phyloP scores from a whole-genome alignment of 1,140 invertebrate genomes.

The Physella acuta region DNA sequence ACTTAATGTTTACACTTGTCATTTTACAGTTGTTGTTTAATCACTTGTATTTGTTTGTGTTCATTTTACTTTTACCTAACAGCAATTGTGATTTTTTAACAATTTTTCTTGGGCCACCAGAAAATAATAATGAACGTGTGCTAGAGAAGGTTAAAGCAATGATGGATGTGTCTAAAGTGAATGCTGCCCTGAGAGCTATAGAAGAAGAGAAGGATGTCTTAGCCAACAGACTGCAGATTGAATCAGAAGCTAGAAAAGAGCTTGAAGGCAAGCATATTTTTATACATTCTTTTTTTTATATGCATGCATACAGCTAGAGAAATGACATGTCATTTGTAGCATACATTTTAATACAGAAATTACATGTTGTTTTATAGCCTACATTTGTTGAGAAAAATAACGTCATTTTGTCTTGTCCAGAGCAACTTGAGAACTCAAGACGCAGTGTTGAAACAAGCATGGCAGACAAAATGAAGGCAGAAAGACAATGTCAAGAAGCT shows the following conservation, averaged over 20 bases:
- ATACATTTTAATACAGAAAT: no score
- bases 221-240: constrained; percentile 58
- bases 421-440: constrained; percentile 55
- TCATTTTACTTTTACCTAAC: no score
- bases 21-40: neutral
- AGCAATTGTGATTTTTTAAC: no score
- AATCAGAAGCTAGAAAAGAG: constrained; percentile 58
- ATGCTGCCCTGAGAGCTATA: constrained; percentile 47
- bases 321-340: neutral
- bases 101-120: no score
- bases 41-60: no score
- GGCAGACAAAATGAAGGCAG: constrained; percentile 68
- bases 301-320: neutral
- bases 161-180: constrained; percentile 54
- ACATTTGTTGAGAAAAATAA: no score
- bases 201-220: constrained; percentile 55
- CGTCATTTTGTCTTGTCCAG: constrained; percentile 36
- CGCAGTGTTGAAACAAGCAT: constrained; percentile 57
- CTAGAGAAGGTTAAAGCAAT: constrained; percentile 49
- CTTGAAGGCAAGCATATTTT: constrained; percentile 56
- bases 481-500: constrained; percentile 78
- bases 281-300: neutral
- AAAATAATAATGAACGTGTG: constrained; percentile 7
- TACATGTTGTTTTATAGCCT: no score
- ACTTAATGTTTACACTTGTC: neutral